Percentiles rank a stretch among this genome's conserved stretches.
phyloP scores from a whole-genome alignment of 37 sponge, comb jelly and placozoan species.

The Hormiphora californensis region DNA sequence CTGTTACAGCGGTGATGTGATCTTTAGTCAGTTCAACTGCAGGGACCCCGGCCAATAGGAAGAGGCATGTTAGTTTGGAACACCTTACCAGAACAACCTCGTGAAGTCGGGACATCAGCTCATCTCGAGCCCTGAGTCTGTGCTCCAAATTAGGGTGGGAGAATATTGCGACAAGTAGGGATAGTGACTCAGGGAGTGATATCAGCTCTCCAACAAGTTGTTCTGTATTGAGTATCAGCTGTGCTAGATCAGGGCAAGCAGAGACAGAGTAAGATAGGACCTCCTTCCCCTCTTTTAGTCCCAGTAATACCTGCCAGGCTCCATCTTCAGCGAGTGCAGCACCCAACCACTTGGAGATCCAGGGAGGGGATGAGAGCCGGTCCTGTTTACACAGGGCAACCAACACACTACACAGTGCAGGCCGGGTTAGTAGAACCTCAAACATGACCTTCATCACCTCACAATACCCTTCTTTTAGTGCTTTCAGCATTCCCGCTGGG shows the following conservation, averaged over 20 bases:
- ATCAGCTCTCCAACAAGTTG: not conserved
- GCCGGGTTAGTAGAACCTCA: not conserved
- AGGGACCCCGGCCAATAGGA: not conserved
- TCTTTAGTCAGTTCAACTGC: not conserved
- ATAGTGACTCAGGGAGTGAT: not conserved
- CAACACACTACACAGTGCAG: too few species aligned
- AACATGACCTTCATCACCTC: slow-evolving; percentile 12
- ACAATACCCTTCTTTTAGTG: slow-evolving; percentile 31
- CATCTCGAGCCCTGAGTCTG: too few species aligned
- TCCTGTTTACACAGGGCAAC: not conserved
- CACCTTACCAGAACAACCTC: too few species aligned
- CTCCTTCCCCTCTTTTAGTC: not conserved
- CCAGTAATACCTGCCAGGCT: not conserved
- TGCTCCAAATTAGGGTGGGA: too few species aligned
- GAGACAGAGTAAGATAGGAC: not conserved
- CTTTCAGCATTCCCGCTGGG: not conserved
- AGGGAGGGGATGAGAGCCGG: not conserved
- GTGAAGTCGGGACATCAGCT: too few species aligned
- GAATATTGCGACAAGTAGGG: not conserved
- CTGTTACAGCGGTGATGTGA: not conserved
- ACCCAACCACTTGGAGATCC: slow-evolving; percentile 12
- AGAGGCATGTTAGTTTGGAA: not conserved
- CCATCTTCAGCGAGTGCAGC: slow-evolving; percentile 6
- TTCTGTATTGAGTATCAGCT: not conserved
- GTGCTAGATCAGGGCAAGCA: not conserved